Evolutionary conservation across 2,113 vertebrate species (phyloP).

Genomic region (Glaucomys volans): DNA sequence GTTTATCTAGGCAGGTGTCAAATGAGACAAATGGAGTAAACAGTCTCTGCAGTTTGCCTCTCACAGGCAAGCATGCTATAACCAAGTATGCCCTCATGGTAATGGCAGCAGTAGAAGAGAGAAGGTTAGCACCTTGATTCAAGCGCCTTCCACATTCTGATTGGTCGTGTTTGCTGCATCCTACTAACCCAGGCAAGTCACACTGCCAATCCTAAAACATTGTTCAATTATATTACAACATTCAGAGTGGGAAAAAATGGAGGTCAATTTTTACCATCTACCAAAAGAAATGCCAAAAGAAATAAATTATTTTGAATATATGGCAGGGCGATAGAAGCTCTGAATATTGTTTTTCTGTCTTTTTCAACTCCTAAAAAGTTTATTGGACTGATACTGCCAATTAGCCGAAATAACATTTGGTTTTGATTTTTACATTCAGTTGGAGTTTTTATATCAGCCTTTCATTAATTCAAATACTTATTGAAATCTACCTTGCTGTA

Average conservation of each 20-base stretch:
- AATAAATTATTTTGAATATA: background rate
- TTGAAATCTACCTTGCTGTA: background rate
- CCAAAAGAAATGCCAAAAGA: conserved; percentile 18
- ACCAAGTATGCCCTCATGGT: background rate
- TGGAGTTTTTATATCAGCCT: background rate
- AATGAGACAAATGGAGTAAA: background rate
- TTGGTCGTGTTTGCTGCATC: background rate
- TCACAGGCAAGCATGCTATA: background rate
- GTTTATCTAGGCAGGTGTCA: background rate
- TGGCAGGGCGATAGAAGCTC: background rate
- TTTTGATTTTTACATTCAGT: background rate
- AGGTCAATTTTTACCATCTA: background rate
- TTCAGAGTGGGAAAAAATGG: background rate
- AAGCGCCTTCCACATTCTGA: background rate
- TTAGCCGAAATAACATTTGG: background rate
- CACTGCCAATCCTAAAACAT: background rate
- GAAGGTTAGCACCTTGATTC: background rate
- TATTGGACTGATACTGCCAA: background rate
- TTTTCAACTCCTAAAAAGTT: background rate
- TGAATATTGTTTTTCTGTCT: background rate
- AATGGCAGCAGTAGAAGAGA: background rate
- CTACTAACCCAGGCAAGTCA: background rate
- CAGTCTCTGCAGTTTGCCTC: background rate
- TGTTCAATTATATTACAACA: background rate
- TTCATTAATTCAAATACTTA: background rate